A percentile compares a stretch with the other conserved stretches of the same genome.
These are phyloP conservation scores for Grallaria varia DNA, from an alignment of 2,113 vertebrate species.

Conservation along the genomic window DNA sequence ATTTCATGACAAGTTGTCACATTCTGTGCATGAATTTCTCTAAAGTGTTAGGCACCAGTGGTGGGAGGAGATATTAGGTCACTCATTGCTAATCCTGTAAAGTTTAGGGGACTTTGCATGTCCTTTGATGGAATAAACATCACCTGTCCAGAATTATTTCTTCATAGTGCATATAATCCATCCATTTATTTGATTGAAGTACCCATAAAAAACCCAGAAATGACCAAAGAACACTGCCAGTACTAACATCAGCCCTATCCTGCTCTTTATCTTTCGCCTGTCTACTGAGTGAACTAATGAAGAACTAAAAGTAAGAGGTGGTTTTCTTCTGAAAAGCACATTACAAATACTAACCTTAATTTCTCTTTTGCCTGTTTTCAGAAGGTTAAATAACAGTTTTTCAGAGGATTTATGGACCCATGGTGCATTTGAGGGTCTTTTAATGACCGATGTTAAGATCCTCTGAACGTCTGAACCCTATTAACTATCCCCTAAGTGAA, in stretches of 20 bases:
- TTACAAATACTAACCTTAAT: conserved; percentile 50
- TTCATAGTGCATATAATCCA: not conserved
- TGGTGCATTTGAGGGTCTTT: not conserved
- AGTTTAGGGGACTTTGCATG: conserved; percentile 20
- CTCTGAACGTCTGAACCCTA: not conserved
- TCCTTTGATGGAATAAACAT: conserved; percentile 22
- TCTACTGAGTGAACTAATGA: not conserved
- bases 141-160: not conserved
- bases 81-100: conserved; percentile 18
- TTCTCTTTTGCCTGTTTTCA: conserved; percentile 6
- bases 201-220: not conserved
- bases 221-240: not conserved
- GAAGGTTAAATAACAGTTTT: not conserved
- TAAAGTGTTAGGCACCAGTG: conserved; percentile 30
- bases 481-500: not conserved
- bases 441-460: not conserved
- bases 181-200: not conserved
- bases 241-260: not conserved
- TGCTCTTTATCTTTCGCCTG: not conserved
- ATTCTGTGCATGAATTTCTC: conserved; percentile 61
- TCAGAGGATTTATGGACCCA: not conserved
- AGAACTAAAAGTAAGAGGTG: not conserved
- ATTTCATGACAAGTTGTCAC: conserved; percentile 57
- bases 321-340: conserved; percentile 12
- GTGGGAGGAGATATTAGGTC: conserved; percentile 44